Base-by-base conservation (phyloP, 2,888 invertebrate species). In the Gymnoscelis rufifasciata region DNA sequence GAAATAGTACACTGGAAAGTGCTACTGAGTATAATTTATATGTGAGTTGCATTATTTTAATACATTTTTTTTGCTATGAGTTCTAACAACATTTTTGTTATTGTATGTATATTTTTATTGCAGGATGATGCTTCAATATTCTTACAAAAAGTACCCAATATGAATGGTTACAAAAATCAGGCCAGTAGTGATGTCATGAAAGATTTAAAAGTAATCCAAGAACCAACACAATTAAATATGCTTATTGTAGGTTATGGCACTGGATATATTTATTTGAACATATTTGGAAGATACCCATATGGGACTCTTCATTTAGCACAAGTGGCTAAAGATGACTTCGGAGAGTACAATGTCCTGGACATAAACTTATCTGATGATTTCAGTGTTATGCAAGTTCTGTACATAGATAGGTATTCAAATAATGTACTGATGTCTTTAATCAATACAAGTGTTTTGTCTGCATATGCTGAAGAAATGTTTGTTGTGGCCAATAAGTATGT, bases 281-380 rank as follows among this genome's bases (percentile, higher is more conserved):
- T 96, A 3, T 95, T 95, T 78, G 97, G 97, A 10, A 92, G 95
- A 65, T 93, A 96, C 66, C 93, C 94, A 14, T 93, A 94, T 71
- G 94, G 95, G 3, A 90, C 90, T 6, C 89, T 96, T 48, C 84
- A 91, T 62, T 69, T 92, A 19, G 81, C 88, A 3, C 81, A 91
- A 56, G 77, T 93, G 41, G 80, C 92, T 1, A 89, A 83, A 62
- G 78, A 89, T 56, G 87, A 90, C 59, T 79, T 89, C 38, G 89
- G 90, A 24, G 83, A 89, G 43, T 91, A 92, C 62, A 88, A 90
- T 56, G 84, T 92, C 27, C 70, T 92, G 33, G 91, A 93, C 64
- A 92, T 93, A 7, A 90, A 91, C 47, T 77, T 95, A 46, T 93
- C 93, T 23, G 91, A 92, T 56, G 93, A 94, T 69, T 91, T 95